phyloP scores from a whole-genome alignment of 2,797 vertebrate genomes.

The Enteromius paludinosus region DNA sequence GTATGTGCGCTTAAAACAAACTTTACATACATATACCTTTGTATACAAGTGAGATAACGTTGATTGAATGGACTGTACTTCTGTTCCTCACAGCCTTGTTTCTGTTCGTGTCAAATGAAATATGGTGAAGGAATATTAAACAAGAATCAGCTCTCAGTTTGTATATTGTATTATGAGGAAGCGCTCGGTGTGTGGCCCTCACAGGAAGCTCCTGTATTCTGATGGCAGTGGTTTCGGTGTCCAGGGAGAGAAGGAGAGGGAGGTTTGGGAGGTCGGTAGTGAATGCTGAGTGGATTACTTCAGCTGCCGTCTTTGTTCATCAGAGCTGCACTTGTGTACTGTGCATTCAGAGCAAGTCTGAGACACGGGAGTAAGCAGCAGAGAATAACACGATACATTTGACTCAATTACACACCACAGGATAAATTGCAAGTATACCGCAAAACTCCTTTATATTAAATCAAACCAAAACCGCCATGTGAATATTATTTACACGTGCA shows the following conservation, averaged over 20 bases:
- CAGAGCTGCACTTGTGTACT: conserved; percentile 63
- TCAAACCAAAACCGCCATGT: conserved; percentile 17
- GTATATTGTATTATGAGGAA: conserved; percentile 19
- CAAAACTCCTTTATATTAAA: conserved; percentile 18
- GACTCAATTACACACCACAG: conserved; percentile 15
- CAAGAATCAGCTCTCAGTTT: background rate
- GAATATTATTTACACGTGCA: conserved; percentile 25
- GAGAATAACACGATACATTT: conserved; percentile 22
- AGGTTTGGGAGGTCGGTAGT: conserved; percentile 61
- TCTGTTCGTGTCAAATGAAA: background rate
- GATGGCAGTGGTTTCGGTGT: conserved; percentile 66
- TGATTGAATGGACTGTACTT: background rate
- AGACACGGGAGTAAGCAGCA: conserved; percentile 4
- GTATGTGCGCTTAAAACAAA: background rate
- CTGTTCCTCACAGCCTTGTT: background rate
- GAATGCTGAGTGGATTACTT: conserved; percentile 74
- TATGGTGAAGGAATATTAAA: background rate
- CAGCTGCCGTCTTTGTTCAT: conserved; percentile 72
- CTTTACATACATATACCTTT: background rate
- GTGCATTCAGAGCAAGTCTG: conserved; percentile 42
- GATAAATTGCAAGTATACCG: conserved; percentile 13
- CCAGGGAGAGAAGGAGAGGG: conserved; percentile 57
- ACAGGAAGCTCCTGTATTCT: conserved; percentile 69
- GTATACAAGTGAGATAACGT: background rate
- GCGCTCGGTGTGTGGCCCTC: conserved; percentile 75